Evolutionary conservation across 2,113 vertebrate species (phyloP), one percentile per base, ranked within the genome.

Genomic region (Cettia cetti): DNA sequence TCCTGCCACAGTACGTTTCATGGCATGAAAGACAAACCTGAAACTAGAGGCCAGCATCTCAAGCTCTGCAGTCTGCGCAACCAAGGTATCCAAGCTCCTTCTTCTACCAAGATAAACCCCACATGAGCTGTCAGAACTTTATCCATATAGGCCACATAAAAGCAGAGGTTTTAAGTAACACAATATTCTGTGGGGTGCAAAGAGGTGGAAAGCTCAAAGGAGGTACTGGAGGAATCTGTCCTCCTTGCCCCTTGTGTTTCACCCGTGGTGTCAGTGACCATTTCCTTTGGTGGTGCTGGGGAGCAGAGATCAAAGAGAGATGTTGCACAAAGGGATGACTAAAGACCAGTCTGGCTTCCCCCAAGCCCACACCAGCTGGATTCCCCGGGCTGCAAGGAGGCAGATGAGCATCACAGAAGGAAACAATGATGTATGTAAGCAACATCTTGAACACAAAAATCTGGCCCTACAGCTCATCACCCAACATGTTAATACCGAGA

Each of bases 41-140:
- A 75, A 16, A 40, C 21, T 18, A 26, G n/a, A 91, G 26, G 22
- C 13, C n/a, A 78, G 22, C 47, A 35, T 11, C 53, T 64, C 1
- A 2, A 77, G 31, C 37, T 52, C 59, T 82, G 24, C 53, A 52
- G n/a, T 27, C 18, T 27, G 21, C 30, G 27, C 20, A 60, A 15
- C 24, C 16, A 33, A 44, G 3, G n/a, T 19, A 85, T 31, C 24
- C 56, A 82, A 89, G 37, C 7, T 54, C 28, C 49, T 54, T 56
- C 35, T 66, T 40, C 23, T 20, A 27, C 11, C 50, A 45, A 45
- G 15, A 65, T 21, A 82, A 88, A 47, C 4, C 6, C 23, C 31
- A 33, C 0, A 0, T 9, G 21, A 44, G 15, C 26, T 53, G 4
- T 45, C 42, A 82, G 49, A 11, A 71, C 50, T 52, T 79, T 28